These are phyloP conservation scores for Nymphalis polychloros DNA, from an alignment of 2,888 invertebrate genomes.

Conservation along the genomic window DNA sequence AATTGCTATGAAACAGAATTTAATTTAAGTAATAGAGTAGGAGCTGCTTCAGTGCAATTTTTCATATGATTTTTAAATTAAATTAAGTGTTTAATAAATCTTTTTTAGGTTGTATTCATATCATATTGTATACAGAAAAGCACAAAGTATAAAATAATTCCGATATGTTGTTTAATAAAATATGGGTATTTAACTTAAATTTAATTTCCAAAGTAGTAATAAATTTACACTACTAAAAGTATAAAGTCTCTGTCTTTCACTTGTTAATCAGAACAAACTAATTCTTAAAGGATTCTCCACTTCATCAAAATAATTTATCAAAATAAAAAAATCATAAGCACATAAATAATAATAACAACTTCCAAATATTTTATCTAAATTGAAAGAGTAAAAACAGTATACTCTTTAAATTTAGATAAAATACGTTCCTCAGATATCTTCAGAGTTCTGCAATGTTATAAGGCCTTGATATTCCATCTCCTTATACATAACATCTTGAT, in stretches of 20 bases:
- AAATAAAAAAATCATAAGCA: slow-evolving; percentile 1
- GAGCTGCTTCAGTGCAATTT: no score
- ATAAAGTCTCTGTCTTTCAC: background rate
- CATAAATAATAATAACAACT: background rate
- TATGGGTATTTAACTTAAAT: background rate
- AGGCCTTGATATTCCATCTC: slow-evolving; percentile 85
- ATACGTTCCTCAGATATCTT: slow-evolving; percentile 59
- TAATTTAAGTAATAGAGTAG: no score
- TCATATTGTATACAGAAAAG: background rate
- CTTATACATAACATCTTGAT: slow-evolving; percentile 90
- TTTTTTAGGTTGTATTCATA: no score
- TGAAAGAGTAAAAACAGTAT: slow-evolving; percentile 10
- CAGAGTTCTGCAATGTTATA: slow-evolving; percentile 67
- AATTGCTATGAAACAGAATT: no score
- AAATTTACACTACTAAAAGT: background rate
- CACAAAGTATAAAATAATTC: background rate
- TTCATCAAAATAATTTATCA: background rate
- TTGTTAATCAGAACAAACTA: background rate
- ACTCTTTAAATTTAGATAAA: slow-evolving; percentile 26
- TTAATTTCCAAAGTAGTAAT: background rate
- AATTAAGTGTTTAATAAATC: no score
- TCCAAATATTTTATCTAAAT: slow-evolving; percentile 1
- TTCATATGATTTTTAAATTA: no score
- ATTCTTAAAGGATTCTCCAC: background rate
- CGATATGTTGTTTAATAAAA: background rate